Conservation (phyloP, 2,797 vertebrate species). For the Geotrypetes seraphini region DNA sequence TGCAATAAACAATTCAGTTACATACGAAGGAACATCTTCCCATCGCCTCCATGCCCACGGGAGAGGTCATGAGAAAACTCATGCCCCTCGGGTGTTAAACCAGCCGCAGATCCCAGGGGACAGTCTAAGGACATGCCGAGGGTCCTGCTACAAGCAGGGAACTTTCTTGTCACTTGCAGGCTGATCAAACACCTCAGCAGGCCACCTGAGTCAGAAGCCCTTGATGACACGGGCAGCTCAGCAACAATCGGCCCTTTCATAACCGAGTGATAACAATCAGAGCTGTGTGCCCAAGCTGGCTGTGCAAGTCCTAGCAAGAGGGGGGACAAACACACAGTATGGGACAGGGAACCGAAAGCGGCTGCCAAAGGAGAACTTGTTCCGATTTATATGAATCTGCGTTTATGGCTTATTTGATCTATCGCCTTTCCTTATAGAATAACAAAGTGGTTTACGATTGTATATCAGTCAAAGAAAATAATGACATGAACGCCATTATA, state of each 20-base stretch:
- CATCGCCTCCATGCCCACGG: background rate
- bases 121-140: slow-evolving; percentile 30
- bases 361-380: slow-evolving; percentile 36
- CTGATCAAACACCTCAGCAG: slow-evolving; percentile 43
- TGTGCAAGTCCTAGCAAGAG: too few relatives aligned
- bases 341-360: slow-evolving; percentile 23
- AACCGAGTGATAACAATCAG: slow-evolving; percentile 50
- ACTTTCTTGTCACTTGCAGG: slow-evolving; percentile 53
- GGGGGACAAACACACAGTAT: slow-evolving; percentile 39
- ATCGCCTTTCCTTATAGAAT: too few relatives aligned
- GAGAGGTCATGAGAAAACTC: background rate
- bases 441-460: too few relatives aligned
- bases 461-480: too few relatives aligned
- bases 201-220: slow-evolving; percentile 38
- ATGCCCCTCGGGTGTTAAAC: slow-evolving; percentile 25
- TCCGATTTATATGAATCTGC: too few relatives aligned
- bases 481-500: too few relatives aligned
- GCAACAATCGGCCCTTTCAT: slow-evolving; percentile 54
- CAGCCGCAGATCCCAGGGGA: slow-evolving; percentile 23
- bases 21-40: too few relatives aligned
- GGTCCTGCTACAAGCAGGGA: slow-evolving; percentile 20
- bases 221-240: slow-evolving; percentile 30
- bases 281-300: slow-evolving; percentile 46
- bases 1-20: too few relatives aligned
- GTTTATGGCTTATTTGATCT: too few relatives aligned